A percentile compares a stretch with the other conserved stretches of the same genome.
Evolutionary conservation across 2,113 vertebrate genomes (phyloP).

Genomic region (Gallinago jamesoni): DNA sequence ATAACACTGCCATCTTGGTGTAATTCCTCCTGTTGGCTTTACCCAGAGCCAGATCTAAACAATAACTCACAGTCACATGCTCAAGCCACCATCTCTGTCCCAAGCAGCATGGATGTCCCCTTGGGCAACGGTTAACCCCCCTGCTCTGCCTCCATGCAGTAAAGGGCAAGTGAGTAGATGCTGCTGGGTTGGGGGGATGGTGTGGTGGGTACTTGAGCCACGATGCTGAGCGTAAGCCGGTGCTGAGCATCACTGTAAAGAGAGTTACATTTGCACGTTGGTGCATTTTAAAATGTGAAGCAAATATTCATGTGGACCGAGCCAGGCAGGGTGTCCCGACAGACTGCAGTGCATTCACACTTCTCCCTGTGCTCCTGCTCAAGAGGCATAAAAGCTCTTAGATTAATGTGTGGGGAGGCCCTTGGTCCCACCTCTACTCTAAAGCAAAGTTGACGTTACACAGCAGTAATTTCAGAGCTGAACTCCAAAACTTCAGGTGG

Average conservation of each 20-base stretch:
- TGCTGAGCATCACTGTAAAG: not conserved
- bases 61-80: not conserved
- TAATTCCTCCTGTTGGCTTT: not conserved
- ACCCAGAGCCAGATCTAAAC: not conserved
- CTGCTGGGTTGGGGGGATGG: not conserved
- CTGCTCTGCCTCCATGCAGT: too few relatives aligned
- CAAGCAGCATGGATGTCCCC: not conserved
- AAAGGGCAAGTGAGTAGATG: not conserved
- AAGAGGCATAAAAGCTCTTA: not conserved
- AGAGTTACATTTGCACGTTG: not conserved
- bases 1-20: fast-evolving
- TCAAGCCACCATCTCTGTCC: not conserved
- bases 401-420: not conserved
- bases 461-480: not conserved
- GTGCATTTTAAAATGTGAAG: not conserved
- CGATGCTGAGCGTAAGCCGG: not conserved
- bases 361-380: not conserved
- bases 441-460: not conserved
- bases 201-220: fast-evolving
- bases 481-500: not conserved
- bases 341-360: not conserved
- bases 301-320: not conserved
- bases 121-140: fast-evolving
- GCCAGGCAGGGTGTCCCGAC: fast-evolving
- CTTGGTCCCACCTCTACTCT: not conserved